Evolutionary conservation across 2,797 vertebrate species (phyloP), one percentile per base, ranked within the genome.

Genomic region (Hydrocynus forskahlii): DNA sequence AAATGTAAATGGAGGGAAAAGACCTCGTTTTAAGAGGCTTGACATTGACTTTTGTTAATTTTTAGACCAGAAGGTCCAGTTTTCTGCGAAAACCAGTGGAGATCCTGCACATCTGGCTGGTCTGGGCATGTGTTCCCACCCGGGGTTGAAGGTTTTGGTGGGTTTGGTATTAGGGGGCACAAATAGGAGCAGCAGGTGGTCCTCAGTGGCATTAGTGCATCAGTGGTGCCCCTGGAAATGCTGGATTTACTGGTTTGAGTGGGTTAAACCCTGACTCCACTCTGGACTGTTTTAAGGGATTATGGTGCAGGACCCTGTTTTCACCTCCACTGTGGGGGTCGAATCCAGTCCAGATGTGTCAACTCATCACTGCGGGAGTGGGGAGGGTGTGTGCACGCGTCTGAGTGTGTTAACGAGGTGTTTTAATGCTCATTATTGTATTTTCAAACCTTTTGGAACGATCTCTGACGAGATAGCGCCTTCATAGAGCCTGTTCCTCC

Each of bases 181-280:
- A 8, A 64, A 13, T 48, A 78, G 48, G 74, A 50, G 54, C 69
- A 85, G 79, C 78, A 82, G 67, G 59, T 76, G 52, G 43, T 83
- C 76, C 89, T 59, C 67, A 67, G 40, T 43, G 76, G 73, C 82
- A 86, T 91, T 85, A 88, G 84, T 85, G 83, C 84, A 89, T 90
- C 89, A 91, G 84, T 89, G 87, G 78, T 88, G 81, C 76, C 86
- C 87, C 73, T 90, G 60, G 89, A 90, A 92, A 91, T 85, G 87
- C 83, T 73, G 79, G 85, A 86, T 91, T 91, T 91, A 86, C 81
- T 70, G 68, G 78, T 55, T 75, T 57, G 74, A 54, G 23, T 52
- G 69, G 90, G 88, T 88, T 89, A 90, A 92, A 87, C 78, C 88
- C 77, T 54, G 84, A 83, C 89, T 88, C 85, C 83, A 89, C 19